Conservation (phyloP, 2,888 invertebrate species). For the Drosophila planitibia region DNA sequence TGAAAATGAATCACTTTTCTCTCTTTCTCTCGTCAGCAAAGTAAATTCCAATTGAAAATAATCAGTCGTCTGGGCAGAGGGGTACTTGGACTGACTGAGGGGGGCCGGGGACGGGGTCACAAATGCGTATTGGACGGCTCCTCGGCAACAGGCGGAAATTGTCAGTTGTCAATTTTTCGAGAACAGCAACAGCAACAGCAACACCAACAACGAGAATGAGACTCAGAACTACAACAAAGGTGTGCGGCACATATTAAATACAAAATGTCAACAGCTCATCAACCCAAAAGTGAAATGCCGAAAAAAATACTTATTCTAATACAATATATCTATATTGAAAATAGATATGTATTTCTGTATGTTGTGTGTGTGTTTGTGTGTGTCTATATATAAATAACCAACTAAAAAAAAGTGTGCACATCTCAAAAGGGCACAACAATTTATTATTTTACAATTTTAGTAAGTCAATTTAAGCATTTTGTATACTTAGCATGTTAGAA, state of each 20-base stretch:
- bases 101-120: neutral
- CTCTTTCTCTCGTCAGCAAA: slow-evolving; percentile 14
- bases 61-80: slow-evolving; percentile 25
- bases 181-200: slow-evolving; percentile 9
- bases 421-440: neutral
- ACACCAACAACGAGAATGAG: neutral
- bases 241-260: slow-evolving; percentile 65
- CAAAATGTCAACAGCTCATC: slow-evolving; percentile 73
- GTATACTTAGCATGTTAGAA: rapidly evolving
- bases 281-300: slow-evolving; percentile 38
- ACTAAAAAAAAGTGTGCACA: slow-evolving; percentile 2
- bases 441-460: neutral
- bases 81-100: neutral
- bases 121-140: slow-evolving; percentile 23
- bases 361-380: neutral
- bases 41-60: slow-evolving; percentile 56
- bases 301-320: slow-evolving; percentile 20
- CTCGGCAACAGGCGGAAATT: slow-evolving; percentile 69
- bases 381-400: slow-evolving; percentile 24
- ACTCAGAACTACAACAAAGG: slow-evolving; percentile 47
- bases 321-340: slow-evolving; percentile 9
- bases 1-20: slow-evolving; percentile 54
- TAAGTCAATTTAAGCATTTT: neutral
- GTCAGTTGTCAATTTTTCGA: slow-evolving; percentile 73
- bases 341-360: neutral